Base-by-base conservation (phyloP, 2,797 vertebrate species). In the Sebastes diaconus region DNA sequence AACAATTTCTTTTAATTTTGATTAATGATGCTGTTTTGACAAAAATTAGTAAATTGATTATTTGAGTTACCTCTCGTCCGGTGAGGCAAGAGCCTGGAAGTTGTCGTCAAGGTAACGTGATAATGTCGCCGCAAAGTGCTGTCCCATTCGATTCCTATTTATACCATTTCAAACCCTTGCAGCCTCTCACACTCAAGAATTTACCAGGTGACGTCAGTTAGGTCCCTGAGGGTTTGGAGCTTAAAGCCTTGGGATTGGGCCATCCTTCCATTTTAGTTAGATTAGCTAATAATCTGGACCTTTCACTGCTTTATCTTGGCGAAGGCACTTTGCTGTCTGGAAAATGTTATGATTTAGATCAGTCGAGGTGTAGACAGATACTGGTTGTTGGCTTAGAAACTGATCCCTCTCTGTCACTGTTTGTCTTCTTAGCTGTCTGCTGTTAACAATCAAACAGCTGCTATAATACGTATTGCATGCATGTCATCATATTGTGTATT, bases 381-480 rank as follows among this genome's bases (percentile, higher is more conserved):
- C 66, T 75, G n/a, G 22, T 52, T 79, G 78, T 76, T 81, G 75
- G 29, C 83, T 77, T 81, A 72, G 85, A 87, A 84, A 87, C 36
- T 0, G 8, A 82, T 75, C 84, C 36, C 14, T 68, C 72, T 78
- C 50, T 36, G 65, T 85, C 55, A n/a, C 81, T 81, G 76, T 84
- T 88, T 85, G 29, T 75, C 29, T 86, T 76, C 70, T 73, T 70
- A 77, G 64, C 73, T 73, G 46, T 77, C 77, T 65, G 65, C 79
- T 74, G n/a, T 74, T 76, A 77, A 87, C 79, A 81, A 68, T 29
- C 27, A 79, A 75, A 63, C 90, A 94, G 93, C 92, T 93, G 91
- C 81, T 75, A 84, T 85, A 80, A 88, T 50, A 74, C 76, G 25
- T 52, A 72, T 72, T 42, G 34, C 63, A 74, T 58, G 63, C 75